Evolutionary conservation across 2,113 vertebrate species (phyloP).

Genomic region (Leptosomus discolor): DNA sequence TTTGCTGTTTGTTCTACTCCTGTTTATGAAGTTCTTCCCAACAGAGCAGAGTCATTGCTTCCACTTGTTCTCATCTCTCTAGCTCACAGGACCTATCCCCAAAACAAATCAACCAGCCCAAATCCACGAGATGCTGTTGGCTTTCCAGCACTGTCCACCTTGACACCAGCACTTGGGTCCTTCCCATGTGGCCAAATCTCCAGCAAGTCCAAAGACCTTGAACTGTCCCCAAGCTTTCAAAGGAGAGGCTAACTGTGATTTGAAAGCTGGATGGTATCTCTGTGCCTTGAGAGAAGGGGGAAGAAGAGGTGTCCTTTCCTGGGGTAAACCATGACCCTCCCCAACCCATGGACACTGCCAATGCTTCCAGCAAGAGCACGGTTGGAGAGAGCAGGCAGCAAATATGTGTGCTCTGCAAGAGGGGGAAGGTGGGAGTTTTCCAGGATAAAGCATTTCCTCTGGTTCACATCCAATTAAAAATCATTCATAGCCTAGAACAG

Average conservation of each 20-base stretch:
- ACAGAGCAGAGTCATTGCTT: rapidly evolving
- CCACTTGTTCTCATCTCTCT: background rate
- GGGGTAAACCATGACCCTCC: no score
- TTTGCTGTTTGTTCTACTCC: background rate
- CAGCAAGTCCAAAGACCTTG: background rate
- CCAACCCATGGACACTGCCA: rapidly evolving
- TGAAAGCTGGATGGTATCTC: background rate
- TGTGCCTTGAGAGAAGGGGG: background rate
- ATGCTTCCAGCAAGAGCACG: background rate
- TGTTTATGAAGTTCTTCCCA: background rate
- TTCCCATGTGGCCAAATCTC: rapidly evolving
- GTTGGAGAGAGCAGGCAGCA: background rate
- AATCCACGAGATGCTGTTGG: background rate
- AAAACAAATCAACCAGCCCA: background rate
- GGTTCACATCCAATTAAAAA: constrained; percentile 54
- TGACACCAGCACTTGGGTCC: background rate
- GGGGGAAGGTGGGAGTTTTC: background rate
- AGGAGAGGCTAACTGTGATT: rapidly evolving
- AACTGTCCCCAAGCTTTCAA: background rate
- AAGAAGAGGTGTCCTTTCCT: background rate
- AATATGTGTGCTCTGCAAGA: background rate
- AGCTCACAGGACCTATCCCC: background rate
- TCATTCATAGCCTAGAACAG: constrained; percentile 27
- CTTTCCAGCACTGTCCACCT: background rate
- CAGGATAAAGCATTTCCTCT: constrained; percentile 16